phyloP scores from a whole-genome alignment of 2,113 vertebrate species.

The Macquaria ambigua region DNA sequence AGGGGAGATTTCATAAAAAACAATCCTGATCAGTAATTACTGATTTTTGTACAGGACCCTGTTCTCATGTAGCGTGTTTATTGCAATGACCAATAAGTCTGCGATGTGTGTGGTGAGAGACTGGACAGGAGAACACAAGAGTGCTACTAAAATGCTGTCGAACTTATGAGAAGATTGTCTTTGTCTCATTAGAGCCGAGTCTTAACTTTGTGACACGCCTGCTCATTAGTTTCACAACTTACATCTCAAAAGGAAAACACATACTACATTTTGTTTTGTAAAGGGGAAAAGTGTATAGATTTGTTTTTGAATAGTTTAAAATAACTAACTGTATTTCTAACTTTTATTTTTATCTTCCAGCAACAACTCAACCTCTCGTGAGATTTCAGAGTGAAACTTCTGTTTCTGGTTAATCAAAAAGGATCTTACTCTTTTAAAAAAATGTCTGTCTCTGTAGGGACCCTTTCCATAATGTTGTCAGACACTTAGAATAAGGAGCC shows the following conservation, averaged over 20 bases:
- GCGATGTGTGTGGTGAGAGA: not conserved
- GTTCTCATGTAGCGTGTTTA: conserved; percentile 5
- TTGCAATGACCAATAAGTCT: conserved; percentile 26
- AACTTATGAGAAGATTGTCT: conserved; percentile 28
- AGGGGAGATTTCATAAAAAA: conserved; percentile 35
- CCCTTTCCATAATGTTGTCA: too few relatives aligned
- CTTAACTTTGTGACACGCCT: conserved; percentile 23
- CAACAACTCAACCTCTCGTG: too few relatives aligned
- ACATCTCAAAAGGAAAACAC: conserved; percentile 13
- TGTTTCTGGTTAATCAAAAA: too few relatives aligned
- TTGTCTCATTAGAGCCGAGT: conserved; percentile 41
- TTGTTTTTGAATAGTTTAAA: not conserved
- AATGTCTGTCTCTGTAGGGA: too few relatives aligned
- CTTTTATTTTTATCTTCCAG: too few relatives aligned
- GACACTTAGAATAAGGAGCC: too few relatives aligned
- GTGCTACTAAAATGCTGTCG: conserved; percentile 2
- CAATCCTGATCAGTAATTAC: conserved; percentile 68
- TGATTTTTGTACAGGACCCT: conserved; percentile 55
- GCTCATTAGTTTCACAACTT: conserved; percentile 39
- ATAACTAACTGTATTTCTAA: not conserved
- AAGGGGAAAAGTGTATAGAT: not conserved
- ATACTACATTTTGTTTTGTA: not conserved
- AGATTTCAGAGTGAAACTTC: too few relatives aligned
- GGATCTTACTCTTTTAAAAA: too few relatives aligned
- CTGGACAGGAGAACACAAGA: conserved; percentile 25